A percentile compares a stretch with the other conserved stretches of the same genome.
These are phyloP conservation scores for Acleris cristana DNA, from an alignment of 2,888 invertebrate genomes.

Conservation along the genomic window DNA sequence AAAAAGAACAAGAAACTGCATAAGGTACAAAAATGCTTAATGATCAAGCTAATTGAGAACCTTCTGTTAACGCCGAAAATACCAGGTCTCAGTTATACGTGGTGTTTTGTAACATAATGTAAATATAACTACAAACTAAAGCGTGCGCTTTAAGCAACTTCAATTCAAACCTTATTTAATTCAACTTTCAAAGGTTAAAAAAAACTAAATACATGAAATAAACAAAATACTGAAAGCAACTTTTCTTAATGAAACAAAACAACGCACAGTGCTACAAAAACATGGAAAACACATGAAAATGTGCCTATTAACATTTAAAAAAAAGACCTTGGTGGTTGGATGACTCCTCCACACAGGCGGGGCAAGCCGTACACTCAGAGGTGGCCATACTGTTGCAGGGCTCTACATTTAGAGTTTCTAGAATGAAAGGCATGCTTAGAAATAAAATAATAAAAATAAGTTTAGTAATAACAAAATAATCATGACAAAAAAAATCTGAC, in stretches of 20 bases:
- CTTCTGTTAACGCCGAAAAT: no score
- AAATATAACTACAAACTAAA: neutral
- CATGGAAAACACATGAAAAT: constrained; percentile 14
- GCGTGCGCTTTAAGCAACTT: constrained; percentile 5
- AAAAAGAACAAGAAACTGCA: no score
- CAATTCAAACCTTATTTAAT: neutral
- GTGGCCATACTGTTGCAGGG: neutral
- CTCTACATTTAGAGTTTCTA: constrained; percentile 14
- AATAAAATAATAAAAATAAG: constrained; percentile 5
- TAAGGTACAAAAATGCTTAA: no score
- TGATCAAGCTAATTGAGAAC: no score
- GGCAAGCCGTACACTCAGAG: constrained; percentile 8
- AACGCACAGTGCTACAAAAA: constrained; percentile 7
- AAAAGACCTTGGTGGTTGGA: no score
- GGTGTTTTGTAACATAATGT: no score
- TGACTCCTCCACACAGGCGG: constrained; percentile 12
- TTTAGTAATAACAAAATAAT: neutral
- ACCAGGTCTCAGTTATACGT: no score
- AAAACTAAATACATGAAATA: constrained; percentile 1
- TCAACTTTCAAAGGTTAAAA: neutral
- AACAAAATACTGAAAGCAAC: neutral
- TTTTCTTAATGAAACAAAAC: neutral
- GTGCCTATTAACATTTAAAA: constrained; percentile 2
- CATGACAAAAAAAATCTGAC: neutral
- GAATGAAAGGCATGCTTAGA: constrained; percentile 33